A percentile compares a stretch with the other conserved stretches of the same genome.
Conservation (phyloP, 2,888 invertebrate species). For the Cabera pusaria region DNA sequence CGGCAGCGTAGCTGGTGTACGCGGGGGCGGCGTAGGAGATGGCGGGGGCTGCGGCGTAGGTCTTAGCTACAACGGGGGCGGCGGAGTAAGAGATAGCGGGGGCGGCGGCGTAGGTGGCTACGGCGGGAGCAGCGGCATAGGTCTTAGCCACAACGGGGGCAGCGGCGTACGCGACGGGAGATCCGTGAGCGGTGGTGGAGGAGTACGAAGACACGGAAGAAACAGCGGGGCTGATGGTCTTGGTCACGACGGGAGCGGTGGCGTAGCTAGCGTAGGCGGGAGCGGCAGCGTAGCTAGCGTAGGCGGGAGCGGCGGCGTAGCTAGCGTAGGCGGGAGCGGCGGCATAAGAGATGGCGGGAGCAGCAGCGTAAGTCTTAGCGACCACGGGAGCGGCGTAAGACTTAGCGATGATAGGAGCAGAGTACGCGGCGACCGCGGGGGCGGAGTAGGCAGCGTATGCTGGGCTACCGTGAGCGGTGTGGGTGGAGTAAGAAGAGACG, state of each 20-base stretch:
- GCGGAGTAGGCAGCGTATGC: slow-evolving; percentile 50
- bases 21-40: slow-evolving; percentile 44
- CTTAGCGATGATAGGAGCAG: slow-evolving; percentile 41
- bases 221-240: slow-evolving; percentile 48
- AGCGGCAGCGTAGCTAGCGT: slow-evolving; percentile 50
- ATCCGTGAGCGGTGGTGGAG: slow-evolving; percentile 51
- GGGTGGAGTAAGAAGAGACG: slow-evolving; percentile 44
- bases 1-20: slow-evolving; percentile 48
- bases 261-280: slow-evolving; percentile 45
- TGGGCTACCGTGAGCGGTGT: slow-evolving; percentile 34
- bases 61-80: slow-evolving; percentile 45
- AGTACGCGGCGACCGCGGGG: slow-evolving; percentile 53
- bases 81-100: slow-evolving; percentile 52
- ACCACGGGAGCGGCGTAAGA: slow-evolving; percentile 36
- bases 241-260: slow-evolving; percentile 45
- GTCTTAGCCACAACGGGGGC: slow-evolving; percentile 46
- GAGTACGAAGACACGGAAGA: slow-evolving; percentile 57
- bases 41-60: slow-evolving; percentile 51
- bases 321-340: slow-evolving; percentile 42
- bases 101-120: slow-evolving; percentile 48
- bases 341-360: slow-evolving; percentile 50
- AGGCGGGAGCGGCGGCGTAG: slow-evolving; percentile 64
- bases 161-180: slow-evolving; percentile 64
- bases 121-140: slow-evolving; percentile 45
- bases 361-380: slow-evolving; percentile 45